Evolutionary conservation across 2,888 invertebrate species (phyloP).

Genomic region (Heteropelma amictum): DNA sequence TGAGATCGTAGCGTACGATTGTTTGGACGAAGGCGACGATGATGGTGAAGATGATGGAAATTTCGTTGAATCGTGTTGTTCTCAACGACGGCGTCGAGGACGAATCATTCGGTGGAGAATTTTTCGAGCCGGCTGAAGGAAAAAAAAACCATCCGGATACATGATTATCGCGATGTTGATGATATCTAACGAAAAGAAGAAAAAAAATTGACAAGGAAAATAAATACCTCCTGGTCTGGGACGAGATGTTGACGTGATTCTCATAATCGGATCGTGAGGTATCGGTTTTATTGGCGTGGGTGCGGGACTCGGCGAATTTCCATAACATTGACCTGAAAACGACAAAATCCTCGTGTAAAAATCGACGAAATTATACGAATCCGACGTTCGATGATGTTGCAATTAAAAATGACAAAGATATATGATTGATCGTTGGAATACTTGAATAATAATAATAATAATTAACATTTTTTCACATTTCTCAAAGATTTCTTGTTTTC

Average conservation of each 20-base stretch:
- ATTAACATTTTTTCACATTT: too few relatives aligned
- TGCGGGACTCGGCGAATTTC: constrained; percentile 76
- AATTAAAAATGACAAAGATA: background rate
- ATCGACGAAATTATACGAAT: background rate
- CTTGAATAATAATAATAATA: too few relatives aligned
- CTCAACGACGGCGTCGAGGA: constrained; percentile 43
- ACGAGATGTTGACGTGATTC: constrained; percentile 67
- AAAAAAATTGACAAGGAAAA: background rate
- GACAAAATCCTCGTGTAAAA: constrained; percentile 7
- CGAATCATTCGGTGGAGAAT: constrained; percentile 50
- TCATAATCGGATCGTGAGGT: constrained; percentile 71
- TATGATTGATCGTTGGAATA: too few relatives aligned
- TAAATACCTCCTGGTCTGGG: constrained; percentile 65
- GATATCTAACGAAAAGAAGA: background rate
- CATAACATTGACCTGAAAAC: constrained; percentile 73
- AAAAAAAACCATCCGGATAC: background rate
- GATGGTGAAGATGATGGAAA: constrained; percentile 41
- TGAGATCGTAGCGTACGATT: constrained; percentile 19
- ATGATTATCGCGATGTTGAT: background rate
- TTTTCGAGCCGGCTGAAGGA: constrained; percentile 53
- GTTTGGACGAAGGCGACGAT: constrained; percentile 29
- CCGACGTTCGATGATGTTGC: background rate
- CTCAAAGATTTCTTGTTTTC: too few relatives aligned
- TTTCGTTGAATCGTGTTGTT: constrained; percentile 30
- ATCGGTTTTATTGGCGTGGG: constrained; percentile 72